Evolutionary conservation across 2,113 vertebrate species (phyloP).

Genomic region (Hippocampus abdominalis): DNA sequence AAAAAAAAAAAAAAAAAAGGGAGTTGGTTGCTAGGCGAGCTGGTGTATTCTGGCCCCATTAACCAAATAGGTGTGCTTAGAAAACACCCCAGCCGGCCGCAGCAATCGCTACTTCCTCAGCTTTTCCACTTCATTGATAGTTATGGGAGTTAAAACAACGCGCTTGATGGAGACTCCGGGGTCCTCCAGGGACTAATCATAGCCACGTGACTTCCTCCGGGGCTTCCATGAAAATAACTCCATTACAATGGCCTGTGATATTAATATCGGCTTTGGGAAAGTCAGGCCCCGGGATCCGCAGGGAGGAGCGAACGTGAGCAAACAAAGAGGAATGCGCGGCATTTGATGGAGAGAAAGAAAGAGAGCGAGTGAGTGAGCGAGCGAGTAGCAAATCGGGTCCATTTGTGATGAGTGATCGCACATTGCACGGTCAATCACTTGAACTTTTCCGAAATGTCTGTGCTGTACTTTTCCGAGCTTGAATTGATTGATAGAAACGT

Average conservation of each 20-base stretch:
- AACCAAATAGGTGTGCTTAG: constrained; percentile 80
- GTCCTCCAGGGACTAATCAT: constrained; percentile 89
- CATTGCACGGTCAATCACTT: constrained; percentile 42
- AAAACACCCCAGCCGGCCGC: constrained; percentile 71
- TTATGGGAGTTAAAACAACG: constrained; percentile 92
- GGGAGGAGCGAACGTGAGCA: constrained; percentile 85
- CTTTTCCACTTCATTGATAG: constrained; percentile 93
- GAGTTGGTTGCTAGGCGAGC: constrained; percentile 45
- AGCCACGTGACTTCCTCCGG: constrained; percentile 95
- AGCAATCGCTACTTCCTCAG: constrained; percentile 88
- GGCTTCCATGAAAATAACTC: constrained; percentile 97
- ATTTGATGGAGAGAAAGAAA: constrained; percentile 70
- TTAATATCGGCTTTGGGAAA: constrained; percentile 99
- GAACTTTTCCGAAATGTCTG: constrained; percentile 8
- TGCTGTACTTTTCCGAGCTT: constrained; percentile 11
- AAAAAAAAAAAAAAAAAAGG: constrained; percentile 29
- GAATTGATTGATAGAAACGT: constrained; percentile 10
- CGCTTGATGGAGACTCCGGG: constrained; percentile 83
- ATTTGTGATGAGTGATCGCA: constrained; percentile 47
- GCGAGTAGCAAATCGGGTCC: constrained; percentile 24
- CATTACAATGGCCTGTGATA: constrained; percentile 98
- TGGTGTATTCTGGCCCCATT: constrained; percentile 79
- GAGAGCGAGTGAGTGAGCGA: constrained; percentile 10
- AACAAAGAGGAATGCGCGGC: constrained; percentile 85
- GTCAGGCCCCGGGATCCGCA: constrained; percentile 76